These are phyloP conservation scores for Drosophila nebulosa DNA, from an alignment of 1,140 invertebrate genomes.

Conservation along the genomic window DNA sequence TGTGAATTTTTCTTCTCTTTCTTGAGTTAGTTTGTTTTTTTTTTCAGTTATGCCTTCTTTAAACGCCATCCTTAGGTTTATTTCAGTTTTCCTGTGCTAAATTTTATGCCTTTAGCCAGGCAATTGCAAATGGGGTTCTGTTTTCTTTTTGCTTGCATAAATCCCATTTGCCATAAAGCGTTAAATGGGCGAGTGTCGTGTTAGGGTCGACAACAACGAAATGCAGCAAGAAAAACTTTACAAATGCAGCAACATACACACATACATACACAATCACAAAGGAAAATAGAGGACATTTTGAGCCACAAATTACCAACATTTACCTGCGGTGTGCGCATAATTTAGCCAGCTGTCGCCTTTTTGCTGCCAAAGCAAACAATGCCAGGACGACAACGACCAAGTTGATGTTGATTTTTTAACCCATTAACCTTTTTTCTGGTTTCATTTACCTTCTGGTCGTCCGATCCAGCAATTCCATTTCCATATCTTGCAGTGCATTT, in stretches of 20 bases:
- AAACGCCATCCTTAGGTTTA: slow-evolving; percentile 25
- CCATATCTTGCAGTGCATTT: background rate
- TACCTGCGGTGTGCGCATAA: slow-evolving; percentile 66
- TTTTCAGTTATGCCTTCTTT: background rate
- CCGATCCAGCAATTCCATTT: background rate
- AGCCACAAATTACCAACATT: slow-evolving; percentile 73
- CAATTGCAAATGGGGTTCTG: slow-evolving; percentile 49
- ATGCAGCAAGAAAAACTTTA: slow-evolving; percentile 13
- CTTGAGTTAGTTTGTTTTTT: background rate
- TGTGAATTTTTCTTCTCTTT: background rate
- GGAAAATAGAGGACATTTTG: slow-evolving; percentile 28
- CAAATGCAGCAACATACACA: slow-evolving; percentile 21
- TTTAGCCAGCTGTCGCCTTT: slow-evolving; percentile 41
- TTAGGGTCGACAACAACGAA: slow-evolving; percentile 29
- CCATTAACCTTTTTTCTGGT: slow-evolving; percentile 68
- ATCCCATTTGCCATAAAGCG: slow-evolving; percentile 38
- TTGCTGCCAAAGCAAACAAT: slow-evolving; percentile 57
- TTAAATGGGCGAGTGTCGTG: slow-evolving; percentile 58
- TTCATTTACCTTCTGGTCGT: slow-evolving; percentile 21
- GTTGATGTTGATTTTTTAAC: slow-evolving; percentile 73
- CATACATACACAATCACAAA: slow-evolving; percentile 21
- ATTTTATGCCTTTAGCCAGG: slow-evolving; percentile 53
- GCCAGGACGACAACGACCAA: slow-evolving; percentile 43
- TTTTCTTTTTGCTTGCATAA: slow-evolving; percentile 38
- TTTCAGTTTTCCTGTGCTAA: slow-evolving; percentile 57